Base-by-base conservation (phyloP, 2,113 vertebrate species). In the Pao palembangensis region DNA sequence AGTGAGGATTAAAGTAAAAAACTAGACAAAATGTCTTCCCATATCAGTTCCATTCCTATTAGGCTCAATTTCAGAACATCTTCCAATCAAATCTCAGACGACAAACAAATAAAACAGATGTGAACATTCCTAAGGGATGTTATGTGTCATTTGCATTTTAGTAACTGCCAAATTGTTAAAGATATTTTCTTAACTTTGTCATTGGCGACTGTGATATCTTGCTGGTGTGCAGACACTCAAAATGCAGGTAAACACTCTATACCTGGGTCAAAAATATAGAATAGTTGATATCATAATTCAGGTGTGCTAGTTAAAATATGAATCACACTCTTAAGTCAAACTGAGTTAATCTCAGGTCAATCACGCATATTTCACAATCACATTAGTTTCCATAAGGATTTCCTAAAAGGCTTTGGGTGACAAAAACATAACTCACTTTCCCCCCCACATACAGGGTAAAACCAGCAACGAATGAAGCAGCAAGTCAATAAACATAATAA, bases 291-390 rank as follows among this genome's bases (percentile, higher is more conserved):
- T 61, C 18, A 51, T 12, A 25, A 48, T 52, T 57, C 19, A 16
- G 14, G 18, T 43, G 43, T 10, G 7, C 31, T 50, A 19, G 17
- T 28, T 18, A 0, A 25, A 25, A 34, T 54, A 25, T 6, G 17
- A 52, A 23, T n/a, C 69, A 69, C 34, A 48, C 70, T 73, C 61
- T 69, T 10, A 52, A 66, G 38, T 71, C 55, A 20, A 2, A 42
- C 18, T 51, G 6, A 49, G 55, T 49, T 41, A 57, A 71, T 58
- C 66, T 61, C 43, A 71, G 68, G 51, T 75, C 23, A 53, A 59
- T 38, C 59, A 49, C 63, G 21, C 67, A 61, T 61, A 67, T 70
- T 70, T 72, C 69, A 79, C 69, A 80, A 73, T 72, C 64, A 73
- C 58, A 66, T 65, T 57, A 20, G 51, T 50, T 56, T 71, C 34